Evolutionary conservation across 37 sponge, comb jelly and placozoan genomes (phyloP).

Genomic region (Beroe forskalii): DNA sequence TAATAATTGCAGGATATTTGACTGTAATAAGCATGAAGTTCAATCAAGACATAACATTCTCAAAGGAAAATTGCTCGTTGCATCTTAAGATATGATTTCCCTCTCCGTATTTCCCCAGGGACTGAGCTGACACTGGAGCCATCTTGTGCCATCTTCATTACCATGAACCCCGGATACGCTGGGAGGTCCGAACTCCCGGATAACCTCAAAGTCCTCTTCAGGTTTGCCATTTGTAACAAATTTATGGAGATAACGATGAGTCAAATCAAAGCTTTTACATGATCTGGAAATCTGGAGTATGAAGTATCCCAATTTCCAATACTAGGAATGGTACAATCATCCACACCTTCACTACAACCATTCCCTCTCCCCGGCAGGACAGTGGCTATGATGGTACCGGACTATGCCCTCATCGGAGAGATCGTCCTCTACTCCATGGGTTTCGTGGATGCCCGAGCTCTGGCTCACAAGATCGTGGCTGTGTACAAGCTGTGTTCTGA

Average conservation of each 20-base stretch:
- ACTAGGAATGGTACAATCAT: background rate
- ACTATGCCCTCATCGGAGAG: constrained; percentile 97
- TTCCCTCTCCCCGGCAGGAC: no score
- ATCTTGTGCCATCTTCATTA: constrained; percentile 94
- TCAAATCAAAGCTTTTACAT: no score
- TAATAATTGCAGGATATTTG: no score
- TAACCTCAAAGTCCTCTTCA: constrained; percentile 86
- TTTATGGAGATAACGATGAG: no score
- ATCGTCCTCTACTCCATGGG: constrained; percentile 99
- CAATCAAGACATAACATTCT: no score
- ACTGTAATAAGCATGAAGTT: no score
- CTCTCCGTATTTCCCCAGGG: background rate
- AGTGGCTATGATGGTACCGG: constrained; percentile 99
- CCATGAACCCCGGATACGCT: constrained; percentile 99
- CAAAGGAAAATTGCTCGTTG: no score
- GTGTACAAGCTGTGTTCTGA: constrained; percentile 94
- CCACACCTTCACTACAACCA: no score
- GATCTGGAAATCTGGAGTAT: no score
- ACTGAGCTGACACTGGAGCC: constrained; percentile 90
- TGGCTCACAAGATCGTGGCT: constrained; percentile 95
- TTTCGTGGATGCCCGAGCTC: constrained; percentile 90
- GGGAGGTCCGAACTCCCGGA: constrained; percentile 96
- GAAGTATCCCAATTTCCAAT: no score
- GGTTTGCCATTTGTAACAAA: no score
- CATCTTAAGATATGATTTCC: background rate